Evolutionary conservation across 92 coral and sea anemone genomes (phyloP), one percentile per base, ranked within the genome.

Genomic region (Micromussa lordhowensis): DNA sequence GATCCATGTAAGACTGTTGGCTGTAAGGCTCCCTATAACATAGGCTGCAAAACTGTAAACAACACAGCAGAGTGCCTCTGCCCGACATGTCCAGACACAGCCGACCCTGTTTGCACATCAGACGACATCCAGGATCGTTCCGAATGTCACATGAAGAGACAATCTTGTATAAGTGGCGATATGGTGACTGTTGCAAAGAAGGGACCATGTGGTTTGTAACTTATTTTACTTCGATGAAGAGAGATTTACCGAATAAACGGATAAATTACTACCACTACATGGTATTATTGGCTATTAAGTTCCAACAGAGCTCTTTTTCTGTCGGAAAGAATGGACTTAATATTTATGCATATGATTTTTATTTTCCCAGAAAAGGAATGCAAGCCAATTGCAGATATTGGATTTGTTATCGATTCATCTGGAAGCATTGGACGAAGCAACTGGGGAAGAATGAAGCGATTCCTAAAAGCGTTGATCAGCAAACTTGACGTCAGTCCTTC

Each of bases 341-440:
- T 6, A 40, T 40, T 40, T 40, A 40, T 40, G 4, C 48, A 6
- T 40, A 40, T 40, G 8, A 4, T 40, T 40, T 40, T 40, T 40
- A 4, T 40, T 40, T 40, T 21, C 0, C 40, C 21, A 87, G 90
- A 79, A 11, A 87, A 87, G 36, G 80, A 66, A 5, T 94, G 96
- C 68, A 82, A 57, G 18, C 87, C 89, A 19, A 78, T 71, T 5
- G 92, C 87, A 6, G 96, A 94, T 86, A 74, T 94, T 10, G 96
- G 88, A 15, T 89, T 94, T 78, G 75, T 94, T 10, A 85, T 94
- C 13, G 96, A 94, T 38, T 90, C 94, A 26, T 94, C 96, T 5
- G 96, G 96, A 21, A 91, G 94, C 55, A 94, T 94, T 55, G 96
- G 96, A 29, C 54, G 83, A 24, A 12, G 22, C 19, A 87, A 87